A percentile compares a stretch with the other conserved stretches of the same genome.
These are phyloP conservation scores for Teleiodes luculella DNA, from an alignment of 2,888 invertebrate species.

Conservation along the genomic window DNA sequence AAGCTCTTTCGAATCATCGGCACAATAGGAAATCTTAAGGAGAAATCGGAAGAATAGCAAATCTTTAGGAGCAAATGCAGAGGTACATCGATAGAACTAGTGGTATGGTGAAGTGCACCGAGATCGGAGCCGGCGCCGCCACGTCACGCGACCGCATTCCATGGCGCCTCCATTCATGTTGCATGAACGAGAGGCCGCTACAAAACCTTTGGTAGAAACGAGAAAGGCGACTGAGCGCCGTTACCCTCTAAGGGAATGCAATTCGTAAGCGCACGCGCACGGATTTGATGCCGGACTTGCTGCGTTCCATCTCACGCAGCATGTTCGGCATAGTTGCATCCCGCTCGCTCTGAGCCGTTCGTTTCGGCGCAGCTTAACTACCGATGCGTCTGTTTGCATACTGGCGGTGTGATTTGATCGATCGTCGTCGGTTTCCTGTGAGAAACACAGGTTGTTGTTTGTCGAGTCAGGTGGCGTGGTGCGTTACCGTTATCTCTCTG, in stretches of 20 bases:
- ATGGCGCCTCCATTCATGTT: conserved; percentile 74
- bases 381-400: conserved; percentile 63
- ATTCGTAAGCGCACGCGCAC: conserved; percentile 72
- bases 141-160: conserved; percentile 82
- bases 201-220: conserved; percentile 56
- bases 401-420: conserved; percentile 67
- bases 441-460: conserved; percentile 70
- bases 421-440: conserved; percentile 68
- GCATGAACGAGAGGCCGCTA: conserved; percentile 58
- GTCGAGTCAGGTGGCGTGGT: conserved; percentile 50
- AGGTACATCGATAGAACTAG: conserved; percentile 35
- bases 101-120: conserved; percentile 72
- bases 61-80: conserved; percentile 38
- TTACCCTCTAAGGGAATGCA: conserved; percentile 73
- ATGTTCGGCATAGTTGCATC: conserved; percentile 41
- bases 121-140: conserved; percentile 78
- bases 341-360: conserved; percentile 45
- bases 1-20: too few species aligned
- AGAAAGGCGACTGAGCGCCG: conserved; percentile 62
- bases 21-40: conserved; percentile 10
- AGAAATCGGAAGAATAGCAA: too few species aligned
- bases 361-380: conserved; percentile 54
- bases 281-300: conserved; percentile 60
- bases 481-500: conserved; percentile 56
- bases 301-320: conserved; percentile 48